A percentile compares a stretch with the other conserved stretches of the same genome.
Conservation (phyloP, 2,888 invertebrate genomes). For the Brachypalpus laphriformis region DNA sequence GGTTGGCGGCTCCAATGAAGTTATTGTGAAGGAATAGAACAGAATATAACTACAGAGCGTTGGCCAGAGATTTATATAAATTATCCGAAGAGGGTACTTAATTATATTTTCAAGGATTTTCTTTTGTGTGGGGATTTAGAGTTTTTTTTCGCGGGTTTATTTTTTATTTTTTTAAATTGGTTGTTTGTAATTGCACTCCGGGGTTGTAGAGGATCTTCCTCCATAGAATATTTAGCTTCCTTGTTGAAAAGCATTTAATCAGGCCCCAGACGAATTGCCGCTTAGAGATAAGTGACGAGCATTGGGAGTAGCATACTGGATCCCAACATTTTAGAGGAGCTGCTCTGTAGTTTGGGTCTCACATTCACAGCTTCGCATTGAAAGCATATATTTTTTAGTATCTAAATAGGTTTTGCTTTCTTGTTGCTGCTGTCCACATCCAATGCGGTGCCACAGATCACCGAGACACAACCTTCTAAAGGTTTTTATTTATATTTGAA, state of each 20-base stretch:
- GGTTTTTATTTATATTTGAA: too few species aligned
- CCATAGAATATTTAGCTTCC: background rate
- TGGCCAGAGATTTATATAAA: conserved; percentile 56
- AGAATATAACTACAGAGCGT: conserved; percentile 16
- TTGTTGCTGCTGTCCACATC: too few species aligned
- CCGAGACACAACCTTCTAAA: too few species aligned
- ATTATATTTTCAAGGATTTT: conserved; percentile 65
- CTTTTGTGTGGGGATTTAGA: conserved; percentile 22
- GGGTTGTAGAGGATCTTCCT: background rate
- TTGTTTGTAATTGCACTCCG: background rate
- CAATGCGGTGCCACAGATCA: too few species aligned
- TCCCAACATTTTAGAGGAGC: too few species aligned
- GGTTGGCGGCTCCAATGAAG: conserved; percentile 11
- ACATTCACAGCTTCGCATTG: too few species aligned
- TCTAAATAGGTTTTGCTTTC: too few species aligned
- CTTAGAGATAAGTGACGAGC: background rate
- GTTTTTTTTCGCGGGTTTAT: background rate
- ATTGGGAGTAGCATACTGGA: too few species aligned
- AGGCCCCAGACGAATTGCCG: background rate
- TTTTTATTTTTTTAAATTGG: background rate
- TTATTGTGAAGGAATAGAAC: conserved; percentile 7
- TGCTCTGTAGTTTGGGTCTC: too few species aligned
- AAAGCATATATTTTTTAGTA: too few species aligned
- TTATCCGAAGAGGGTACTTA: conserved; percentile 68
- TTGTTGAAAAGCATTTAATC: background rate